Percentiles rank a stretch among this genome's conserved stretches.
phyloP scores from a whole-genome alignment of 2,797 vertebrate genomes.

The Gymnoscopelus braueri region DNA sequence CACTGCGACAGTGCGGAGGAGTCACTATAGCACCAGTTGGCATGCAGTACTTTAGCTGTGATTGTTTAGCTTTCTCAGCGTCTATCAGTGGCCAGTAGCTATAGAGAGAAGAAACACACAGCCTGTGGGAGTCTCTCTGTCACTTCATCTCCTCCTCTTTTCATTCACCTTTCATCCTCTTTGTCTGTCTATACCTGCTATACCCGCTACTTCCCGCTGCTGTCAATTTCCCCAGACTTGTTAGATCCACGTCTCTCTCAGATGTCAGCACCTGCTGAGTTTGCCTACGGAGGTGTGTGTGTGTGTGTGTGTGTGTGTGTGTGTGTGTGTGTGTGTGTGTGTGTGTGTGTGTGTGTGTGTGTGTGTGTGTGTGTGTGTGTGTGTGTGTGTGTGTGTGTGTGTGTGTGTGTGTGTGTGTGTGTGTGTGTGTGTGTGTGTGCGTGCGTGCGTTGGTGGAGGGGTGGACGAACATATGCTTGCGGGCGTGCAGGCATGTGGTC shows the following conservation, averaged over 20 bases:
- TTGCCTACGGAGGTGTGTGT: background rate
- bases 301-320: too few relatives aligned
- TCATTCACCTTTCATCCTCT: conserved; percentile 35
- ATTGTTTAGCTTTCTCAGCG: conserved; percentile 45
- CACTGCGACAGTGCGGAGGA: conserved; percentile 9
- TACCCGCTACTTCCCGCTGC: background rate
- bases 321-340: too few relatives aligned
- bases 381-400: background rate
- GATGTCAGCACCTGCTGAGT: background rate
- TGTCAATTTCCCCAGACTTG: conserved; percentile 19
- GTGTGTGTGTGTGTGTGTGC: background rate
- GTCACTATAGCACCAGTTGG: conserved; percentile 45
- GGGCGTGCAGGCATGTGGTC: too few relatives aligned
- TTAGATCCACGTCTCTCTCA: conserved; percentile 1
- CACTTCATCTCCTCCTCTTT: conserved; percentile 35
- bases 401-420: background rate
- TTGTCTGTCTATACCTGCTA: background rate
- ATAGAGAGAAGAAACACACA: conserved; percentile 27
- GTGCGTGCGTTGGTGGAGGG: background rate
- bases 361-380: too few relatives aligned
- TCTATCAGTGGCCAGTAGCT: conserved; percentile 47
- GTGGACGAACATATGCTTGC: too few relatives aligned
- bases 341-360: background rate
- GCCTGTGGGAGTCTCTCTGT: conserved; percentile 45
- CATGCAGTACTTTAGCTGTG: conserved; percentile 54